Percentiles rank a stretch among this genome's conserved stretches.
These are phyloP conservation scores for Lutra lutra DNA, from an alignment of 2,797 vertebrate species.

Conservation along the genomic window DNA sequence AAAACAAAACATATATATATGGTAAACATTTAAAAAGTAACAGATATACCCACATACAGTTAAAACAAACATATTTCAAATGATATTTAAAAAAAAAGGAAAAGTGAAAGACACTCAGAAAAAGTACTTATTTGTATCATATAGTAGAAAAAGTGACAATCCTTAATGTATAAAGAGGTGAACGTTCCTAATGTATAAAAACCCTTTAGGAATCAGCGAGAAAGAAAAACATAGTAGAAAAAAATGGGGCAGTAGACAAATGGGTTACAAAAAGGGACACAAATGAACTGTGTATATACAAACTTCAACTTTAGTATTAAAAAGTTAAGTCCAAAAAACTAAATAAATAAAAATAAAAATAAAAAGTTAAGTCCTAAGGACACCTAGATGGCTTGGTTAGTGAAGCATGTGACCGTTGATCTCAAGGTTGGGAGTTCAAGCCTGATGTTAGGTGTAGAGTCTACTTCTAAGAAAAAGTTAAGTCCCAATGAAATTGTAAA, in stretches of 20 bases:
- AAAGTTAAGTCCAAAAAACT: too few species aligned
- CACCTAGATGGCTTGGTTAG: not conserved
- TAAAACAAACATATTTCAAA: constrained; percentile 21
- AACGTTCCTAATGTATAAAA: not conserved
- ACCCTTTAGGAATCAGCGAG: not conserved
- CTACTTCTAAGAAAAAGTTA: not conserved
- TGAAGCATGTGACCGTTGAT: not conserved
- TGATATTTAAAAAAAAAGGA: not conserved
- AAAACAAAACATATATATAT: not conserved
- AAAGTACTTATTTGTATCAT: not conserved
- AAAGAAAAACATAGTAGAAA: not conserved
- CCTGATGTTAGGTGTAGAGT: not conserved
- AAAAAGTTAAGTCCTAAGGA: not conserved
- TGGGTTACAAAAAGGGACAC: not conserved
- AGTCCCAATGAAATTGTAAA: not conserved
- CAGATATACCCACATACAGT: not conserved
- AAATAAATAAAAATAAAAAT: too few species aligned
- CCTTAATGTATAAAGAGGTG: not conserved
- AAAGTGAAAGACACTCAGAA: not conserved
- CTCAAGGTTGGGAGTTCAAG: not conserved
- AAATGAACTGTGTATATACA: not conserved
- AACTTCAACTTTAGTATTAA: constrained; percentile 8
- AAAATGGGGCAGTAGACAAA: not conserved
- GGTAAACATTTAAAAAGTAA: not conserved
- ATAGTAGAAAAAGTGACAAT: not conserved